Conservation (phyloP, 2,113 vertebrate species). For the Lota lota region DNA sequence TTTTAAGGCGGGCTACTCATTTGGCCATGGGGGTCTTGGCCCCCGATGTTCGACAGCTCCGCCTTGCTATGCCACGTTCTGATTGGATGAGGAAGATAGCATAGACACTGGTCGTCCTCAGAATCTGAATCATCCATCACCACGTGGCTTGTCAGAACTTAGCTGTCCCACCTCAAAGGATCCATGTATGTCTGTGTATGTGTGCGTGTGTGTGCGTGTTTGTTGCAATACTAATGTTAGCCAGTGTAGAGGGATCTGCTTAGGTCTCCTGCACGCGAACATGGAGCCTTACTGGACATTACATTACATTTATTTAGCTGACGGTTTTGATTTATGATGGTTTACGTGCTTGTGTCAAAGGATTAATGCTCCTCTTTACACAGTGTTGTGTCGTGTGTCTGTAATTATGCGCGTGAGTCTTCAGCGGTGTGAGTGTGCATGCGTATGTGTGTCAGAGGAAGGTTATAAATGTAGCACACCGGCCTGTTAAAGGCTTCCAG, state of each 20-base stretch:
- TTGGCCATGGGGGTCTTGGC: not conserved
- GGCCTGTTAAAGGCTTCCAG: conserved; percentile 17
- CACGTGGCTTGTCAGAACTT: no score
- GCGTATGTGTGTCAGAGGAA: not conserved
- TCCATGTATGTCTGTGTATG: not conserved
- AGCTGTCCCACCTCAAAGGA: no score
- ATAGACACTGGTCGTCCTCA: no score
- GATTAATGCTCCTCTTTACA: conserved; percentile 13
- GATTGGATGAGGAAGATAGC: not conserved
- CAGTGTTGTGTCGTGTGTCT: not conserved
- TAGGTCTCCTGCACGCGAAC: conserved; percentile 1
- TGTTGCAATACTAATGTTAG: conserved; percentile 25
- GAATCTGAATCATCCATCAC: no score
- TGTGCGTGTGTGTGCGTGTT: conserved; percentile 7
- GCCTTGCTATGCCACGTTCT: not conserved
- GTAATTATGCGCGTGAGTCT: not conserved
- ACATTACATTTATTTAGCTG: no score
- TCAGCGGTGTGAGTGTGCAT: not conserved
- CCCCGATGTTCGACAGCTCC: not conserved
- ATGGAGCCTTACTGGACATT: conserved; percentile 14
- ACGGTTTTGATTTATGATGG: conserved; percentile 37
- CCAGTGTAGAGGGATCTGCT: conserved; percentile 5
- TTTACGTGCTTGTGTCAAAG: conserved; percentile 6
- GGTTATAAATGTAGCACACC: conserved; percentile 27
- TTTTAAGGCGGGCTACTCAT: no score